Base-by-base conservation (phyloP, 1,140 invertebrate genomes). In the Hypothenemus hampei region DNA sequence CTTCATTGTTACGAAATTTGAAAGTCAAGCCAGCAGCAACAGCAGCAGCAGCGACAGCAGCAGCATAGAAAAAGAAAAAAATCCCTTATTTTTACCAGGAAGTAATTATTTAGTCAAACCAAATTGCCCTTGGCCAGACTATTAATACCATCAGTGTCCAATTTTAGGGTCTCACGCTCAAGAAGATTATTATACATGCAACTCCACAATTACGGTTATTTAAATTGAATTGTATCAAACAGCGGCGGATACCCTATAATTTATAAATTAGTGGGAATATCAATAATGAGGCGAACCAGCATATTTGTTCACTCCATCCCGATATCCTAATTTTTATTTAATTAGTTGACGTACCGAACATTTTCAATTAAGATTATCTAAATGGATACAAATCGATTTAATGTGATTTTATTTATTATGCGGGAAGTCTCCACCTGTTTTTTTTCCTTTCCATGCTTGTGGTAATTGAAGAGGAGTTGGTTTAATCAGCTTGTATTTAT, bases 321-420 rank as follows among this genome's bases (percentile, higher is more conserved):
- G 45, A 35, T 47, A 46, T 31, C 31, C 16, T 47, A 47, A 47
- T 47, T 47, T 13, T 33, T 47, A 47, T 47, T 47, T 47, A 47
- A 47, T 47, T 47, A 33, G 45, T 20, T 35, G 45, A 47, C 45
- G 45, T 47, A 8, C 45, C 13, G 11, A 47, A 47, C 15, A 33
- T 47, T 47, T 35, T 21, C 0, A 29, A 35, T 33, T 47, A 20
- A 43, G 26, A 47, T 47, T 35, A 47, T 47, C 45, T 47, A 33
- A 13, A 35, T 22, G 45, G 26, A 35, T 47, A 47, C 45, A 47
- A 47, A 47, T 47, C 18, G 45, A 33, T 47, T 26, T 16, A 8
- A 13, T 26, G 16, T 44, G 41, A 44, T 44, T 44, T 44, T 21
- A 23, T 20, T 41, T 41, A 19, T 41, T 15, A 22, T 20, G 16